phyloP scores from a whole-genome alignment of 2,888 invertebrate species.

The Sminthurinus aureus region DNA sequence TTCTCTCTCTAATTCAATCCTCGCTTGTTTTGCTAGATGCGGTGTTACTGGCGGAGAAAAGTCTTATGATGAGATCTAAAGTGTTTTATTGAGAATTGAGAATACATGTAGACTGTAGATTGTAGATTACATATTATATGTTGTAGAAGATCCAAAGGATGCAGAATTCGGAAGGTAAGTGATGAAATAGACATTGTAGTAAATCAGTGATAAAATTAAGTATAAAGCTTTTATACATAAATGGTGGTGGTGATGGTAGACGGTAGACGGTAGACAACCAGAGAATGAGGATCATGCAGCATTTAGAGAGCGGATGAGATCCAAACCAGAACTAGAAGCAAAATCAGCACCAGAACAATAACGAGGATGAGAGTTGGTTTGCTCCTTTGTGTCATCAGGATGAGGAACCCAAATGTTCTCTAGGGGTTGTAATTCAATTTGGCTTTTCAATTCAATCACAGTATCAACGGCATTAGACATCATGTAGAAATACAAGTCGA shows the following conservation, averaged over 20 bases:
- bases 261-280: constrained; percentile 34
- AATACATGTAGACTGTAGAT: not conserved
- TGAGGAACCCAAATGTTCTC: constrained; percentile 60
- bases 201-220: constrained; percentile 60
- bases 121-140: not conserved
- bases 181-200: constrained; percentile 55
- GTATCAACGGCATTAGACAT: constrained; percentile 53
- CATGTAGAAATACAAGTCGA: no score
- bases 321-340: no score
- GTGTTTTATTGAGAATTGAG: not conserved
- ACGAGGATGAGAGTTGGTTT: constrained; percentile 48
- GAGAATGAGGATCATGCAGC: constrained; percentile 23
- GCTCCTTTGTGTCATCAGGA: constrained; percentile 58
- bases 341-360: no score
- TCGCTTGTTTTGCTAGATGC: not conserved
- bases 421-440: constrained; percentile 61
- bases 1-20: not conserved
- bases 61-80: not conserved
- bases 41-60: not conserved
- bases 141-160: constrained; percentile 10
- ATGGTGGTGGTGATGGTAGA: constrained; percentile 47
- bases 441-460: constrained; percentile 61
- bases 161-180: constrained; percentile 49
- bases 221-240: constrained; percentile 59
- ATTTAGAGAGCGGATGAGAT: no score